A percentile compares a stretch with the other conserved stretches of the same genome.
Conservation (phyloP, 1,140 invertebrate species). For the Drosophila kurseongensis region DNA sequence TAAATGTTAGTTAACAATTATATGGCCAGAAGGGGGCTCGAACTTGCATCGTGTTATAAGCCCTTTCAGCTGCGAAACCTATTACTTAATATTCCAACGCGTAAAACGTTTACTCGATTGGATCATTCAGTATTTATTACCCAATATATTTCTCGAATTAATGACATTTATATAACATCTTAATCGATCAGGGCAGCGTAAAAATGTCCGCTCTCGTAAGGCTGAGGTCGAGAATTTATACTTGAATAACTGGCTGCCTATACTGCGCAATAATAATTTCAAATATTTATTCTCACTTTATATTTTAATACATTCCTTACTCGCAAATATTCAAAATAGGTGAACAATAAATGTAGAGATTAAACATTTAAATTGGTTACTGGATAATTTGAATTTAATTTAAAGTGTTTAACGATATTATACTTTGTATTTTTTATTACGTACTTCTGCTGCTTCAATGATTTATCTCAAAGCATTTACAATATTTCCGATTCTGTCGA, state of each 20-base stretch:
- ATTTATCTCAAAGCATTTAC: background rate
- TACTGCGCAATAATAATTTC: slow-evolving; percentile 7
- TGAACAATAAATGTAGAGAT: too few species aligned
- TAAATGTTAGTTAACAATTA: slow-evolving; percentile 13
- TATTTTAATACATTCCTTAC: background rate
- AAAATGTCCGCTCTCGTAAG: background rate
- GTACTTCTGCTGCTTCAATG: too few species aligned
- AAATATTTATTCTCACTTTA: slow-evolving; percentile 7
- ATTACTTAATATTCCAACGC: slow-evolving; percentile 8
- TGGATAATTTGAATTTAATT: too few species aligned
- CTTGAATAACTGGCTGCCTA: background rate
- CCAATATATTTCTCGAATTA: slow-evolving; percentile 6
- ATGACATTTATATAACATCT: slow-evolving; percentile 8
- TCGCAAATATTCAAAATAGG: background rate
- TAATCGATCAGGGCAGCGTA: background rate
- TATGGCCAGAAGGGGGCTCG: slow-evolving; percentile 1
- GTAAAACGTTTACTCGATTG: background rate
- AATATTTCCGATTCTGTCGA: background rate
- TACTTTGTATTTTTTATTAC: too few species aligned
- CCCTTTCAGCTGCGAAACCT: background rate
- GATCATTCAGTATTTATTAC: slow-evolving; percentile 3
- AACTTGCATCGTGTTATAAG: background rate
- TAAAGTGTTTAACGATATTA: too few species aligned
- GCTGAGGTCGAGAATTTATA: background rate
- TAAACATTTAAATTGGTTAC: too few species aligned